Evolutionary conservation across 1,140 invertebrate species (phyloP).

Genomic region (Achroia grisella): DNA sequence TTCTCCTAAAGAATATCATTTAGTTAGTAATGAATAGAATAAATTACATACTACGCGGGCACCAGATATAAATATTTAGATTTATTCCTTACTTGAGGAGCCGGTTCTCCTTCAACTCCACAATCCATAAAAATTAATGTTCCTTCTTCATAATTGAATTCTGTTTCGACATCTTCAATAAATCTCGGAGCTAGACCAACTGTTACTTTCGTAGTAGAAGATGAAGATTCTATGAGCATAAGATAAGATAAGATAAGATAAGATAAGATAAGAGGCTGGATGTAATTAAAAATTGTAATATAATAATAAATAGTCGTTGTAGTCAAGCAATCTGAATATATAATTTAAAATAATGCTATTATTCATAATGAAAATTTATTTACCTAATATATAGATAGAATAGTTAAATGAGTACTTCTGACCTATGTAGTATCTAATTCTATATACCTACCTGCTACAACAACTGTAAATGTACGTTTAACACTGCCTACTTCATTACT

Average conservation of each 20-base stretch:
- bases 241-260: not conserved
- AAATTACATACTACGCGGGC: too few species aligned
- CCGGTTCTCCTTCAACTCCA: slow-evolving; percentile 14
- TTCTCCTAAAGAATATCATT: too few species aligned
- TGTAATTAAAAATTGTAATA: not conserved
- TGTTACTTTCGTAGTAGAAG: slow-evolving; percentile 9
- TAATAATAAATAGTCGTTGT: not conserved
- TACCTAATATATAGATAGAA: too few species aligned
- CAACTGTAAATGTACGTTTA: slow-evolving; percentile 21
- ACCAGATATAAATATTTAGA: too few species aligned
- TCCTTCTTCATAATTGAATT: slow-evolving; percentile 10
- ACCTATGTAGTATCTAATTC: too few species aligned
- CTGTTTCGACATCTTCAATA: slow-evolving; percentile 5
- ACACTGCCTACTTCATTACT: slow-evolving; percentile 32
- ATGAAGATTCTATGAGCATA: slow-evolving; percentile 4
- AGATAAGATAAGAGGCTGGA: not conserved
- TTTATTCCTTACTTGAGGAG: slow-evolving; percentile 16
- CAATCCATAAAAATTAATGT: slow-evolving; percentile 15
- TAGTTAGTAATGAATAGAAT: too few species aligned
- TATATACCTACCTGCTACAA: slow-evolving; percentile 23
- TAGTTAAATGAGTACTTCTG: too few species aligned
- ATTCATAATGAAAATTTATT: too few species aligned
- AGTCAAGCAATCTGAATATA: not conserved
- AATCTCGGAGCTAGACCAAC: slow-evolving; percentile 24
- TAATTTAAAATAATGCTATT: too few species aligned